A percentile compares a stretch with the other conserved stretches of the same genome.
These are phyloP conservation scores for Drosophila chauvacae DNA, from an alignment of 1,140 invertebrate genomes.

Conservation along the genomic window DNA sequence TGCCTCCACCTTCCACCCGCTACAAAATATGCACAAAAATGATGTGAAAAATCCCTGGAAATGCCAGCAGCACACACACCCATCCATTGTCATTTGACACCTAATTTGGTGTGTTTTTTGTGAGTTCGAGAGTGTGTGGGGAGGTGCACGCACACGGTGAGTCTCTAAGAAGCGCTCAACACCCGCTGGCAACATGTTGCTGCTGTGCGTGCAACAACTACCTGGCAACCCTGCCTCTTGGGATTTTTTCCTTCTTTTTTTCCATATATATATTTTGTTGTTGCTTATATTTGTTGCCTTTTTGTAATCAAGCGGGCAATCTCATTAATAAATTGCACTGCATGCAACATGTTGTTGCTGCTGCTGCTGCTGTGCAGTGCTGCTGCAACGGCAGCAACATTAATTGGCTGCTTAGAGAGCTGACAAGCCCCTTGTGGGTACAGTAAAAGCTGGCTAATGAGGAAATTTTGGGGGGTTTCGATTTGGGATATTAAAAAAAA, in stretches of 20 bases:
- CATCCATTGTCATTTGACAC: conserved; percentile 81
- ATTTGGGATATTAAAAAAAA: too few relatives aligned
- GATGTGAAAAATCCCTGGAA: conserved; percentile 12
- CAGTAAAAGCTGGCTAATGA: conserved; percentile 38
- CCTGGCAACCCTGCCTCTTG: conserved; percentile 53
- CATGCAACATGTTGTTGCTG: conserved; percentile 75
- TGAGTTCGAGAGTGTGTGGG: conserved; percentile 1
- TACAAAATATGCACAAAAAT: conserved; percentile 10
- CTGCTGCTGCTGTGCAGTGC: conserved; percentile 21
- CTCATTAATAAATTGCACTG: conserved; percentile 84
- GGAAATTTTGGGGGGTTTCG: not conserved
- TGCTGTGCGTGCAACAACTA: conserved; percentile 63
- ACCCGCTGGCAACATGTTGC: conserved; percentile 78
- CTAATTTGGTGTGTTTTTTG: conserved; percentile 57
- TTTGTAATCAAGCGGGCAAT: conserved; percentile 81
- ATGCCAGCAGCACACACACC: conserved; percentile 19
- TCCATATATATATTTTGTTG: not conserved
- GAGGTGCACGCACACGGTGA: conserved; percentile 61
- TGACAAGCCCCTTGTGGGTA: conserved; percentile 55
- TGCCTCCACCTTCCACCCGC: not conserved
- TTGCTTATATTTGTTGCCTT: conserved; percentile 32
- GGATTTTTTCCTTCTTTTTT: conserved; percentile 6
- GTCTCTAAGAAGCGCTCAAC: conserved; percentile 79
- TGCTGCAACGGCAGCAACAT: conserved; percentile 64
- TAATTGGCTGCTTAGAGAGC: conserved; percentile 77